These are phyloP conservation scores for Tubulanus polymorphus DNA, from an alignment of 2,888 invertebrate genomes.

Conservation along the genomic window DNA sequence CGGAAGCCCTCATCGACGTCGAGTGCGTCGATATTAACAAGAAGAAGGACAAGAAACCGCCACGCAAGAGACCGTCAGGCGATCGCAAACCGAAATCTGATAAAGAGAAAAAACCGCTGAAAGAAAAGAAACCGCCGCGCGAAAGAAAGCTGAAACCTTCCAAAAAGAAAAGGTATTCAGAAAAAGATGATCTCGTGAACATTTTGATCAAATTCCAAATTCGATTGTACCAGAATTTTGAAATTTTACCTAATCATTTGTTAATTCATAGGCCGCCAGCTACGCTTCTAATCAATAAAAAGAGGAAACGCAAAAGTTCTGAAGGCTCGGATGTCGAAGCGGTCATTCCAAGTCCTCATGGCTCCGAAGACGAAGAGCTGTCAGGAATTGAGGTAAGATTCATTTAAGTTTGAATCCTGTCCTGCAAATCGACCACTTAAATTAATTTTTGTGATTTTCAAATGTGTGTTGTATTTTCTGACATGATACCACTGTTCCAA, in stretches of 20 bases:
- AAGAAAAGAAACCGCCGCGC: conserved; percentile 20
- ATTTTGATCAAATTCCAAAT: background rate
- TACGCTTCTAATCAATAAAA: conserved; percentile 43
- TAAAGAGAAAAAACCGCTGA: conserved; percentile 13
- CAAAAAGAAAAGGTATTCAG: conserved; percentile 21
- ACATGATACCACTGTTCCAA: too few species aligned
- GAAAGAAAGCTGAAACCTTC: conserved; percentile 22
- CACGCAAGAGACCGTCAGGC: background rate
- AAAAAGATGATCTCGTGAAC: background rate
- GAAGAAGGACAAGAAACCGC: conserved; percentile 14
- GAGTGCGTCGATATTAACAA: background rate
- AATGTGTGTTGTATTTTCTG: too few species aligned
- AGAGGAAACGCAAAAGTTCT: conserved; percentile 27
- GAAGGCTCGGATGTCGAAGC: conserved; percentile 31
- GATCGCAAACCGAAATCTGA: background rate
- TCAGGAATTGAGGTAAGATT: too few species aligned
- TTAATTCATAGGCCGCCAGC: conserved; percentile 38
- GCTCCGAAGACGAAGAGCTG: too few species aligned
- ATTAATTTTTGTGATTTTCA: too few species aligned
- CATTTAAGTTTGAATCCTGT: too few species aligned
- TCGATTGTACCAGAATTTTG: background rate
- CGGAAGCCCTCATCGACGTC: conserved; percentile 18
- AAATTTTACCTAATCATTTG: background rate
- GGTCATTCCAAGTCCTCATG: too few species aligned
- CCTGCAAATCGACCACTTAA: too few species aligned